These are phyloP conservation scores for Ichneumoninae sp. DNA, from an alignment of 2,888 invertebrate genomes.

Conservation along the genomic window DNA sequence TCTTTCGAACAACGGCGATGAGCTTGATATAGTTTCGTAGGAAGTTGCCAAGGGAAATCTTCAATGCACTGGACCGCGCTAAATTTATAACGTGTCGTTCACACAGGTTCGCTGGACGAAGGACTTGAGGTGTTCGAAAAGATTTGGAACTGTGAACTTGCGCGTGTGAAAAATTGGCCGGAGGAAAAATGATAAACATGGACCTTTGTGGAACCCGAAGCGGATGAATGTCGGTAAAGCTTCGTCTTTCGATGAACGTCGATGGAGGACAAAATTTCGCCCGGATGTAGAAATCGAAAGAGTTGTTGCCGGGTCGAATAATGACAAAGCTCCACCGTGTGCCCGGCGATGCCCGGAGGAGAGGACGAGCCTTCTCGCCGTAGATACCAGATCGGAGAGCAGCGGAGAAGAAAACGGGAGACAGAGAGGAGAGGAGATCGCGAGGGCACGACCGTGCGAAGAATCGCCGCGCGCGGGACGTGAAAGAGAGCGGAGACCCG, in stretches of 20 bases:
- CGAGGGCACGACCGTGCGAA: constrained; percentile 65
- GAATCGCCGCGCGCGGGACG: constrained; percentile 62
- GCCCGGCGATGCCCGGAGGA: constrained; percentile 51
- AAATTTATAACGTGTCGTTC: neutral
- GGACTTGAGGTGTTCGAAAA: neutral
- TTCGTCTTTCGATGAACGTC: neutral
- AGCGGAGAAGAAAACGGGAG: constrained; percentile 17
- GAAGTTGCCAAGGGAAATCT: neutral
- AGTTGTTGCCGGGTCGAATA: constrained; percentile 22
- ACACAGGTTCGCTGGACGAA: neutral
- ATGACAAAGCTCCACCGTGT: constrained; percentile 20
- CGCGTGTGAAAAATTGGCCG: neutral
- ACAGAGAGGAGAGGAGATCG: constrained; percentile 15
- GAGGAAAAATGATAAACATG: neutral
- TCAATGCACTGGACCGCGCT: too few species aligned
- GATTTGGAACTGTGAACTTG: neutral
- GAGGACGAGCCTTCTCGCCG: constrained; percentile 40
- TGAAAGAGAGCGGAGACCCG: constrained; percentile 68
- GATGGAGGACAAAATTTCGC: neutral
- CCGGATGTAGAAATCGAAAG: neutral
- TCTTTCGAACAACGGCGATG: neutral
- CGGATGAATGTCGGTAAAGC: neutral
- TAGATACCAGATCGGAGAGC: constrained; percentile 14
- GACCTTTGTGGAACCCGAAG: neutral
- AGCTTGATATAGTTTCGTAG: constrained; percentile 8